Evolutionary conservation across 2,797 vertebrate species (phyloP), one percentile per base, ranked within the genome.

Genomic region (Pitangus sulphuratus): DNA sequence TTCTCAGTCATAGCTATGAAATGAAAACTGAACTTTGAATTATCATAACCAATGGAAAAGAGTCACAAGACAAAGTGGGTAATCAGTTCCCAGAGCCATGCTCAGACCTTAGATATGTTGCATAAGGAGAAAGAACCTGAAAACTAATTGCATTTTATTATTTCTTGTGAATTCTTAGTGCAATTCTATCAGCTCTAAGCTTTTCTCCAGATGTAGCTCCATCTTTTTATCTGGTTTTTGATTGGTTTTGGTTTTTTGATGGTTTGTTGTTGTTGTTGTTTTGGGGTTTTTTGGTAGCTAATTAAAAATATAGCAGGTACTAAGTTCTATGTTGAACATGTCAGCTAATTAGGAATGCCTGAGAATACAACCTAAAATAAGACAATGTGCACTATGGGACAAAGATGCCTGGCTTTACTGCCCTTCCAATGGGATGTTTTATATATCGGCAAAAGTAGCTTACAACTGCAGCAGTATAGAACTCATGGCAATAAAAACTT

Each of bases 401-500:
- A 92, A 94, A 96, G 87, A 42, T 69, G 57, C n/a, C 61, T 53
- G 39, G 4, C 79, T 95, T 95, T 90, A 70, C 19, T 61, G 30
- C 20, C 44, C 30, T 95, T 69, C 31, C 37, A 45, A 31, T 30
- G 77, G 3, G 54, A 65, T 24, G 8, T 60, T 94, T 90, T 83
- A 93, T 72, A 31, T 39, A 87, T 95, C 93, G 92, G 57, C 53
- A 92, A 87, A 93, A 92, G 21, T 58, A 90, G n/a, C 15, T 88
- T 81, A 80, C 30, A 91, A 92, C 24, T 65, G 39, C 30, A 89
- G n/a, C 56, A 79, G 45, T 82, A 89, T 37, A 85, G 39, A 48
- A 72, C 15, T 90, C 16, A 5, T 31, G 45, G 75, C 84, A 96
- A 96, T 96, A 96, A 96, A 97, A 97, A 79, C 57, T 91, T 96